Base-by-base conservation (phyloP, 2,888 invertebrate genomes). In the Gastrophysa polygoni region DNA sequence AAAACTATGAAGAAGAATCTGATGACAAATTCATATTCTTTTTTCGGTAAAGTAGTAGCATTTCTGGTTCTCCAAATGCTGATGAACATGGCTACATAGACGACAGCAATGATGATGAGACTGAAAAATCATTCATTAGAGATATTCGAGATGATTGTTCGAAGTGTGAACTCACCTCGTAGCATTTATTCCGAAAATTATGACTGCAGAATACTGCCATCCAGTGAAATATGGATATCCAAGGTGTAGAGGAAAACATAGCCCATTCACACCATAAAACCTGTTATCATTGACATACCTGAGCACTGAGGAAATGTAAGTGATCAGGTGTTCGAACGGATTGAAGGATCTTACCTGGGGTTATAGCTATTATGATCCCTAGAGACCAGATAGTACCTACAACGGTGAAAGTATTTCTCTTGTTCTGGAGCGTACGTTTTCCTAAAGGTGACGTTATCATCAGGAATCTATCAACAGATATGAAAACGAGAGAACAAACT, bases 151-250 rank as follows among this genome's bases (percentile, higher is more conserved):
- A 3, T 38, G 4, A 7, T 11, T 38, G 18, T n/a, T n/a, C n/a
- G n/a, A n/a, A n/a, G n/a, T 52, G 77, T 46, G 17, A 18, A 10
- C 38, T 43, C 14, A 85, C 85, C 88, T 82, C 24, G 84, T 71
- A 7, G 86, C 81, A 77, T 91, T 90, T 17, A 90, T 77, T 16
- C 88, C 89, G 21, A 90, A 80, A 73, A 90, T 89, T 64, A 91
- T 85, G 72, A 90, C 87, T 0, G 89, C 86, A 1, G 90, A 90
- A 73, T 89, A 91, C 73, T 90, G 83, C 90, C 90, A 91, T 16
- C 91, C 90, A 20, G 85, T 72, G 2, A 86, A 82, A 76, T 82
- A 90, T 0, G 89, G 87, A 64, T 90, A 88, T 65, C 87, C 87
- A 62, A 90, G 86, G 76, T 90, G 89, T 18, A 91, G 77, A 0